Percentiles rank a stretch among this genome's conserved stretches.
Conservation (phyloP, 2,113 vertebrate species). For the Alethe castanea region DNA sequence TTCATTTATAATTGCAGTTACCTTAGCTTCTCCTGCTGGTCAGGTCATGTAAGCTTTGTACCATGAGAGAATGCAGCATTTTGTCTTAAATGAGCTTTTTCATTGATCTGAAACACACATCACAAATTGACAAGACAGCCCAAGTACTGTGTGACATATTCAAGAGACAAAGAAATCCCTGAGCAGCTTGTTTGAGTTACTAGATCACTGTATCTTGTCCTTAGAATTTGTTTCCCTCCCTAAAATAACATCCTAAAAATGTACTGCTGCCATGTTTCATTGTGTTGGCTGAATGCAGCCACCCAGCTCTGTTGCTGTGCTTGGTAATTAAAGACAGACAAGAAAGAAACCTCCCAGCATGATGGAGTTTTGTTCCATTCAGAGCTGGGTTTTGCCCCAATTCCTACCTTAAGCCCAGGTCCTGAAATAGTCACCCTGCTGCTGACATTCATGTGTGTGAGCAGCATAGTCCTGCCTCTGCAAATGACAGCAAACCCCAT, state of each 20-base stretch:
- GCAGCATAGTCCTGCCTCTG: neutral
- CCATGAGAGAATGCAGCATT: neutral
- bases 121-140: neutral
- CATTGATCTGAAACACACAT: conserved; percentile 15
- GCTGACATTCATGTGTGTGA: rapidly evolving
- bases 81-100: neutral
- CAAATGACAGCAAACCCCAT: neutral
- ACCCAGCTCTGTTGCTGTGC: neutral
- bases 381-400: neutral
- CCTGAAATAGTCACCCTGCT: neutral
- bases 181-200: neutral
- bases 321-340: neutral
- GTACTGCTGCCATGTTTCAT: neutral
- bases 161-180: neutral
- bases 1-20: neutral
- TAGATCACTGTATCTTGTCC: neutral
- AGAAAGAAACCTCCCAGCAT: neutral
- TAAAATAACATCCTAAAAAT: neutral
- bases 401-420: neutral
- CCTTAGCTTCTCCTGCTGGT: neutral
- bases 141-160: neutral
- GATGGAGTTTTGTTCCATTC: neutral
- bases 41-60: neutral
- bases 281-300: neutral
- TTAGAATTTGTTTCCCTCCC: neutral